phyloP scores from a whole-genome alignment of 2,888 invertebrate species.

The Drosophila differens region DNA sequence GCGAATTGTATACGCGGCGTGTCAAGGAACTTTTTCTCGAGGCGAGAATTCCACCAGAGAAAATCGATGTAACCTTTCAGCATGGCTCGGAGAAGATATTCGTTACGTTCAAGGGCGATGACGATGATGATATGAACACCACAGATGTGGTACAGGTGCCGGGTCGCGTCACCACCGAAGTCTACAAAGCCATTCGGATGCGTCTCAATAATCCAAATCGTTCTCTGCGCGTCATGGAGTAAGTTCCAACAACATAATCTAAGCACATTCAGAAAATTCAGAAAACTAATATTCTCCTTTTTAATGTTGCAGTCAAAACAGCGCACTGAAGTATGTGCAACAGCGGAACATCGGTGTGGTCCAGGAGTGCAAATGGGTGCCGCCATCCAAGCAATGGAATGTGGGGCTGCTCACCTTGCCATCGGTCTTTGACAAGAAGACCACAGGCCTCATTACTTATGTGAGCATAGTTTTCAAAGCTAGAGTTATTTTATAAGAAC shows the following conservation, averaged over 20 bases:
- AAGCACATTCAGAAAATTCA: background rate
- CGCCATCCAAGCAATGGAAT: conserved; percentile 69
- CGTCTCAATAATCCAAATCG: conserved; percentile 86
- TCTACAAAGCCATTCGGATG: conserved; percentile 91
- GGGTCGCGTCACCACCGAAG: conserved; percentile 89
- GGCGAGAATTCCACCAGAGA: conserved; percentile 83
- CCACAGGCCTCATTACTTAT: conserved; percentile 86
- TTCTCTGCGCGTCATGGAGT: conserved; percentile 82
- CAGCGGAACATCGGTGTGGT: conserved; percentile 77
- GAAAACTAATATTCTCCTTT: background rate
- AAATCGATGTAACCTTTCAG: conserved; percentile 85
- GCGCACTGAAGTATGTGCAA: conserved; percentile 86
- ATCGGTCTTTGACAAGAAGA: conserved; percentile 86
- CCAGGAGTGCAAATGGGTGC: conserved; percentile 74
- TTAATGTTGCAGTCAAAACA: conserved; percentile 84
- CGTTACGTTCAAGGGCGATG: conserved; percentile 87
- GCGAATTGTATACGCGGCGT: conserved; percentile 88
- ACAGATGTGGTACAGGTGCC: conserved; percentile 85
- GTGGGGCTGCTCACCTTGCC: conserved; percentile 88
- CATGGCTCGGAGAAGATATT: conserved; percentile 88
- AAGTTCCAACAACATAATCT: conserved; percentile 39
- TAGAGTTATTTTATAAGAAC: background rate
- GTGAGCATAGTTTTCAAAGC: conserved; percentile 84
- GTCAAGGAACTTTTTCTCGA: conserved; percentile 88
- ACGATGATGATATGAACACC: conserved; percentile 50